Conservation (phyloP, 2,797 vertebrate species). For the Pitangus sulphuratus region DNA sequence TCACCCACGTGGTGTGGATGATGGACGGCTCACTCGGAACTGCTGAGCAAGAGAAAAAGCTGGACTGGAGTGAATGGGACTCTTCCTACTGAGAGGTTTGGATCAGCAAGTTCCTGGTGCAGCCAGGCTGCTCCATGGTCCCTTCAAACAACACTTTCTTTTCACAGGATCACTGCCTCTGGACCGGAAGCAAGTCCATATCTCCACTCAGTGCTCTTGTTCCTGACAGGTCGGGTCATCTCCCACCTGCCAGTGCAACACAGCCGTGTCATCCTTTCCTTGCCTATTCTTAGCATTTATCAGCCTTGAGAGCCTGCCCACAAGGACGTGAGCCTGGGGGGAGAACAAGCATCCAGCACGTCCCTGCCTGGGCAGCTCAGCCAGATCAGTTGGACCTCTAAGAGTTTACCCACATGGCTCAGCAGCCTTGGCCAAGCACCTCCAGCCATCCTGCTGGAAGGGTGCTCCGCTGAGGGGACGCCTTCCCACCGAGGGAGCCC, state of each 20-base stretch:
- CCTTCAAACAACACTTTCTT: neutral
- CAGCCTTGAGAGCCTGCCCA: neutral
- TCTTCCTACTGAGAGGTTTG: neutral
- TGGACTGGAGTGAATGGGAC: neutral
- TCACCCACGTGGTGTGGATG: neutral
- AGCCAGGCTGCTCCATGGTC: neutral
- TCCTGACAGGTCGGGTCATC: rapidly evolving
- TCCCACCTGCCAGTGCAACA: rapidly evolving
- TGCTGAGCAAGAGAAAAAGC: neutral
- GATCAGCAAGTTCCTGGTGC: neutral
- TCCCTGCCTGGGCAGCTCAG: neutral
- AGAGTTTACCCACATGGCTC: neutral
- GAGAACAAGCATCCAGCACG: neutral
- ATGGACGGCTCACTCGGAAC: neutral
- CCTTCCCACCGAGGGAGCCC: neutral
- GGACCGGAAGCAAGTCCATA: neutral
- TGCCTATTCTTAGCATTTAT: neutral
- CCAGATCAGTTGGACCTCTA: neutral
- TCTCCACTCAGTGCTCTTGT: rapidly evolving
- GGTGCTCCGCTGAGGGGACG: neutral
- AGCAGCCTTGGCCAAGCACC: neutral
- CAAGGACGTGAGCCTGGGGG: rapidly evolving
- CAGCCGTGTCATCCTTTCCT: neutral
- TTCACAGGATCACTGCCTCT: neutral
- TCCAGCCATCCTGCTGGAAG: neutral